Percentiles rank a stretch among this genome's conserved stretches.
These are phyloP conservation scores for Mystacornis crossleyi DNA, from an alignment of 2,113 vertebrate genomes.

Conservation along the genomic window DNA sequence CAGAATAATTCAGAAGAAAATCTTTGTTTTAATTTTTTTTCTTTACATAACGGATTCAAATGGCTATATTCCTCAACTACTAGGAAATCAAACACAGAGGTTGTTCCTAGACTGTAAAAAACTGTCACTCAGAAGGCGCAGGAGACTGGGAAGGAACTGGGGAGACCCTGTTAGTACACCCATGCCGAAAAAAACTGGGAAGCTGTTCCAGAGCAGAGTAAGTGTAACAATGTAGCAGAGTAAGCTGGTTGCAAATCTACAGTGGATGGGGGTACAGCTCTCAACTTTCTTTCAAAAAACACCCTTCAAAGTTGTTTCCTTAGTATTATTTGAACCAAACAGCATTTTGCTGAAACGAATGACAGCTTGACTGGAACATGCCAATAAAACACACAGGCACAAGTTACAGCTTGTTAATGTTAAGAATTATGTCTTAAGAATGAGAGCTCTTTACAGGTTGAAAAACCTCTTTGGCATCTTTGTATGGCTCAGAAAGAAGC, in stretches of 20 bases:
- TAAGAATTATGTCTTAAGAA: not conserved
- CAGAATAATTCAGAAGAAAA: not conserved
- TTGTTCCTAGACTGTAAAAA: not conserved
- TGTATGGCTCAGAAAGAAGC: not conserved
- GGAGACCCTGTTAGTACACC: not conserved
- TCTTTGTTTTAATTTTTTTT: not conserved
- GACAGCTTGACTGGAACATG: not conserved
- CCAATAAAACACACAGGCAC: not conserved
- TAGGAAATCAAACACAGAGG: not conserved
- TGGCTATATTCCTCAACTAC: not conserved
- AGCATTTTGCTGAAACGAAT: slow-evolving; percentile 10
- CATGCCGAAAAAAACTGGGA: not conserved
- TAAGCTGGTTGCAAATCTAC: not conserved
- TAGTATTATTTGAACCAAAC: not conserved
- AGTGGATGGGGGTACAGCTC: not conserved
- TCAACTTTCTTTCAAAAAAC: not conserved
- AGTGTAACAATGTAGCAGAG: not conserved
- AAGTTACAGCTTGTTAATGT: not conserved
- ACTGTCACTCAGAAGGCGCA: not conserved
- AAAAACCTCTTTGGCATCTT: not conserved
- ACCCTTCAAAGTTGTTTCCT: not conserved
- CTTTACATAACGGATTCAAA: not conserved
- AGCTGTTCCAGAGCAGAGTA: not conserved
- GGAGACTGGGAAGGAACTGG: not conserved
- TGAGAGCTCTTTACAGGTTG: not conserved